These are phyloP conservation scores for Lithosia quadra DNA, from an alignment of 2,888 invertebrate species.

Conservation along the genomic window DNA sequence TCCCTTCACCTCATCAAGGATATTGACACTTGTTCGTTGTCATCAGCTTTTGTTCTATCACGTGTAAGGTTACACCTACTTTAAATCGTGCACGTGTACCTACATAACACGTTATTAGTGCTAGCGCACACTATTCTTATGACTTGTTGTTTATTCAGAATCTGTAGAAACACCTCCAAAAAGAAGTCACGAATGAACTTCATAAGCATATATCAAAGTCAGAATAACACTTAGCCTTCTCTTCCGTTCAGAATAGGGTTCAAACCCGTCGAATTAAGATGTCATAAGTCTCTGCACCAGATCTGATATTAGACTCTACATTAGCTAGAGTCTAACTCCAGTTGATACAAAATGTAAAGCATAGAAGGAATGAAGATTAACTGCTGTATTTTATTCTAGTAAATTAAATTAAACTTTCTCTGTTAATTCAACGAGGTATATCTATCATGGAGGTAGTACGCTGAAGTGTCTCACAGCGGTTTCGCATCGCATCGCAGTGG, in stretches of 20 bases:
- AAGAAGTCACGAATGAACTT: no score
- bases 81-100: conserved; percentile 74
- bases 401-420: conserved; percentile 14
- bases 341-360: not conserved
- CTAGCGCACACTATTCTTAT: conserved; percentile 24
- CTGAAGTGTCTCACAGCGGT: conserved; percentile 47
- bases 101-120: conserved; percentile 48
- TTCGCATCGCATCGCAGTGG: conserved; percentile 65
- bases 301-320: not conserved
- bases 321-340: not conserved
- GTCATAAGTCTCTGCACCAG: not conserved
- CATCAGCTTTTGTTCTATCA: conserved; percentile 77
- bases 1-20: conserved; percentile 71
- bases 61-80: conserved; percentile 76
- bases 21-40: conserved; percentile 82
- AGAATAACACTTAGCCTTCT: no score
- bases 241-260: no score
- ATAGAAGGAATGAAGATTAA: conserved; percentile 8
- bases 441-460: conserved; percentile 34
- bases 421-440: conserved; percentile 17
- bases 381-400: not conserved
- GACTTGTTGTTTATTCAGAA: not conserved
- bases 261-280: no score
- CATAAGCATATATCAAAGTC: no score
- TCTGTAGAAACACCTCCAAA: not conserved